Evolutionary conservation across 2,888 invertebrate genomes (phyloP).

Genomic region (Phasia obesa): DNA sequence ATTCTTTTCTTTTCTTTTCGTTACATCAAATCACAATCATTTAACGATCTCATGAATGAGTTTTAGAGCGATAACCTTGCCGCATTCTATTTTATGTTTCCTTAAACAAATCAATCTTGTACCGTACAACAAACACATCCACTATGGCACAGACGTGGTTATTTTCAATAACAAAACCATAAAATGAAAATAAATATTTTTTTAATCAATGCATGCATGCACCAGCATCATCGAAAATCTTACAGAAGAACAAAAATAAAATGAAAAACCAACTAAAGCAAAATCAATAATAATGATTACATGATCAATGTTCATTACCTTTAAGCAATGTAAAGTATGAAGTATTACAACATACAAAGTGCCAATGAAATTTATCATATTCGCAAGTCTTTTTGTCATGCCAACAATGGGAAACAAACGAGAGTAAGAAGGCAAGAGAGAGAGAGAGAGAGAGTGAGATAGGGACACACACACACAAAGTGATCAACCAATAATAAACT

Average conservation of each 20-base stretch:
- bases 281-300: constrained; percentile 64
- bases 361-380: constrained; percentile 71
- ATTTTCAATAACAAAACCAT: constrained; percentile 10
- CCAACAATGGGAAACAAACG: constrained; percentile 36
- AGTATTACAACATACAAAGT: constrained; percentile 70
- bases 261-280: not conserved
- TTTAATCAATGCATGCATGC: not conserved
- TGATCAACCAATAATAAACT: constrained; percentile 52
- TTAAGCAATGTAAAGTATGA: constrained; percentile 68
- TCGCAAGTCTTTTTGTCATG: constrained; percentile 65
- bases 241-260: not conserved
- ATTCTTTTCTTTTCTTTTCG: not conserved
- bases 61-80: constrained; percentile 37
- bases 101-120: constrained; percentile 54
- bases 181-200: constrained; percentile 9
- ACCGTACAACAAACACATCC: constrained; percentile 11
- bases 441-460: not conserved
- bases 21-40: not conserved
- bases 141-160: not conserved
- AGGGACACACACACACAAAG: constrained; percentile 8
- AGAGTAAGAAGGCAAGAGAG: not conserved
- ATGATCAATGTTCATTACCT: constrained; percentile 69
- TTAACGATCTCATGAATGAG: constrained; percentile 43
- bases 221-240: not conserved
- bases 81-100: constrained; percentile 42